Evolutionary conservation across 2,888 invertebrate genomes (phyloP), one percentile per base, ranked within the genome.

Genomic region (Drosophila paranaensis): DNA sequence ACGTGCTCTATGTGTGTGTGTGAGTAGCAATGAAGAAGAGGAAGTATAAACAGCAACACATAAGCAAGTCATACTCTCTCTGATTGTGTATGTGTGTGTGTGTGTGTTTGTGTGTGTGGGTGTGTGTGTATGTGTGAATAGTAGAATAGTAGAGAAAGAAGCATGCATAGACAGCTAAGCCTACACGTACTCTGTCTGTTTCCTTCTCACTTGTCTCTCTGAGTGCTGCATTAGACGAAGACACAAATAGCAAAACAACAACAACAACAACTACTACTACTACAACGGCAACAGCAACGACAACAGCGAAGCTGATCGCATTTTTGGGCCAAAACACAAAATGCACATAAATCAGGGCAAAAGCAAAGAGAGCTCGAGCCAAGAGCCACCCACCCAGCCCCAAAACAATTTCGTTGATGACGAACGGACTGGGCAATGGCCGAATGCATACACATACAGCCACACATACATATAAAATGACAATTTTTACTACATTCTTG

Each of bases 341-440:
- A 69, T 63, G 65, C 56, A 65, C 82, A 83, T 88, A 83, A 83
- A 83, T 87, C 88, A 84, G 79, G 70, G 46, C 82, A 74, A 71
- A 50, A 56, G 79, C 72, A 84, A 79, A 87, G 74, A 84, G 81
- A 87, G 71, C 74, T 73, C 16, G 75, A 75, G 71, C 77, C 67
- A 70, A 78, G 58, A 62, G 11, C 43, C 43, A 25, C 37, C 60
- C 60, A 57, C 40, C 64, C 48, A 33, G 33, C 33, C 16, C 16
- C 33, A 11, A 33, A 33, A 61, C 46, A 55, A 55, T 46, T 61
- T 45, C 51, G 56, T 37, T 48, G 70, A 53, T 50, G 72, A 70
- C 55, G 39, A 50, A 25, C 53, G 43, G 56, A 33, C 54, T 50
- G 39, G 20, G 81, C 75, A 79, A 69, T 84, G 64, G 54, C 68